Evolutionary conservation across 2,888 invertebrate genomes (phyloP), one percentile per base, ranked within the genome.

Genomic region (Sipha maydis): DNA sequence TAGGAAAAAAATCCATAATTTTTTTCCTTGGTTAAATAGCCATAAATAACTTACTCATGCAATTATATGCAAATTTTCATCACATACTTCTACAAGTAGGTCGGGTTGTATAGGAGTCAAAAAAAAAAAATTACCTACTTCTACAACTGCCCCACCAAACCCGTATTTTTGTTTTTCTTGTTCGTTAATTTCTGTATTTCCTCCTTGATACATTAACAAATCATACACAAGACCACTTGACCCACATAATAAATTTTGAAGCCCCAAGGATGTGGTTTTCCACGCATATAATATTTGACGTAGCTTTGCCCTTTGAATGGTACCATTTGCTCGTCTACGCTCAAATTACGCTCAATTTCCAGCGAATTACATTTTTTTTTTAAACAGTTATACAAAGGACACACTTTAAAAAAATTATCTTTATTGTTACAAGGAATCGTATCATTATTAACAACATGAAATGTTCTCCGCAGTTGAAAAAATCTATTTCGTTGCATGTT

Each of bases 241-340:
- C 41, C 90, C 91, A 89, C 90, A 91, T 25, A 91, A 85, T 34
- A 90, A 19, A 90, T 89, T 90, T 91, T 91, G 14, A 91, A 89
- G 3, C 91, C 91, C 90, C 90, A 91, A 48, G 90, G 90, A 56
- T 89, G 89, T 21, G 91, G 91, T 89, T 91, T 91, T 11, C 90
- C 90, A 86, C 90, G 90, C 28, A 91, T 90, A 86, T 91, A 91
- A 88, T 91, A 91, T 84, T 91, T 91, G 31, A 91, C 85, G 80
- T 78, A 89, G 41, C 90, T 85, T 8, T 90, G 78, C 28, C 91
- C 91, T 89, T 90, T 90, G n/a, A n/a, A n/a, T n/a, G n/a, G n/a
- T n/a, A n/a, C n/a, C n/a, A n/a, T n/a, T n/a, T n/a, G n/a, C n/a
- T 91, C 91, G 90, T 91, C 90, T 17, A 91, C 89, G 79, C 90